These are phyloP conservation scores for Camponotus vicinus DNA, from an alignment of 1,140 invertebrate species.

Conservation along the genomic window DNA sequence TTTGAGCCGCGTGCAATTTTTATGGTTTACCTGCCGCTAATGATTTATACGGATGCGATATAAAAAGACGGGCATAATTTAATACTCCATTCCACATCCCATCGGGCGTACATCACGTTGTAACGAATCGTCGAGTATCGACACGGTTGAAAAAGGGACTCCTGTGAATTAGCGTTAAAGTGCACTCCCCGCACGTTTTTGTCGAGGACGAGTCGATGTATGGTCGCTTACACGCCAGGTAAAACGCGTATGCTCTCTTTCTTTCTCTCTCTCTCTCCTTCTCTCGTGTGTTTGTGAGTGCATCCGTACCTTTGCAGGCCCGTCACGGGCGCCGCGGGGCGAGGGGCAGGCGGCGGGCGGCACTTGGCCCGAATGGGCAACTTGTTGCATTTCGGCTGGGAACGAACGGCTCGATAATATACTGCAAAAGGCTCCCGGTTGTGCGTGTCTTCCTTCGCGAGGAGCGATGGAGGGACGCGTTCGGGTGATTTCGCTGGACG, in stretches of 20 bases:
- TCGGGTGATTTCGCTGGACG: constrained; percentile 32
- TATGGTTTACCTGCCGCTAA: background rate
- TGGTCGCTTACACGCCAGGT: constrained; percentile 41
- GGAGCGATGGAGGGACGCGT: constrained; percentile 56
- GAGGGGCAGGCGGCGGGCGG: constrained; percentile 55
- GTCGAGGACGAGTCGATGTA: constrained; percentile 24
- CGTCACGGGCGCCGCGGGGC: constrained; percentile 40
- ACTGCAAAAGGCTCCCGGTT: constrained; percentile 68
- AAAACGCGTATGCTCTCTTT: constrained; percentile 6
- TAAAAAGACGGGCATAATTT: constrained; percentile 20
- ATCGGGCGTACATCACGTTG: constrained; percentile 21
- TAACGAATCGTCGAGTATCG: constrained; percentile 50
- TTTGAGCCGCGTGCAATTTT: background rate
- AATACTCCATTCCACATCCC: constrained; percentile 7
- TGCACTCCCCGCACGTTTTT: constrained; percentile 27
- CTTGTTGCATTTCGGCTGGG: constrained; percentile 83
- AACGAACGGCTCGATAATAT: constrained; percentile 79
- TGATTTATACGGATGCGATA: background rate
- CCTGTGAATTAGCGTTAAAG: constrained; percentile 60
- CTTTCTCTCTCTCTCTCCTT: too few species aligned
- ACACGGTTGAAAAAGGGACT: constrained; percentile 43
- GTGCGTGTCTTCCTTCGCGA: constrained; percentile 64
- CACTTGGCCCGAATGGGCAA: constrained; percentile 81
- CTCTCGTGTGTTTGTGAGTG: constrained; percentile 21
- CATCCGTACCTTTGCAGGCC: constrained; percentile 53